Evolutionary conservation across 2,113 vertebrate genomes (phyloP), one percentile per base, ranked within the genome.

Genomic region (Cryptotis parvus): DNA sequence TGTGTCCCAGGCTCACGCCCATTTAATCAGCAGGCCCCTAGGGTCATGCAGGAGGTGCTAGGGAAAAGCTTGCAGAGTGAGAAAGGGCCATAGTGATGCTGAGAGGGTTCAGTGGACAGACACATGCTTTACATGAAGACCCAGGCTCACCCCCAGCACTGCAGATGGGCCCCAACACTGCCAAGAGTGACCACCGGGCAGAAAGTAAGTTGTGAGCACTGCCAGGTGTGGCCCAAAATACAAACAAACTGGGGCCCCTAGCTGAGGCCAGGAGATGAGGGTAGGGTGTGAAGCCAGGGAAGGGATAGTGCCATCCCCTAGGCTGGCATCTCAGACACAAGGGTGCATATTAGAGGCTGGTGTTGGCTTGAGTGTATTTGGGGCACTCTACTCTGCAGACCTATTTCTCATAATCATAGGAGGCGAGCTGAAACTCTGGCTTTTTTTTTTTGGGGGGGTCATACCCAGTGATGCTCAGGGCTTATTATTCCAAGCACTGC

Each of bases 341-440:
- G 65, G 77, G 31, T 52, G n/a, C 75, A 91, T 58, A 84, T 18
- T 9, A 45, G 39, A 66, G 43, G 39, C 1, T 4, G 43, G 24
- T 70, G 9, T 11, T 86, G 61, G 2, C 39, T 18, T 4, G 26
- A 37, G 26, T 72, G 7, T 37, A 24, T 61, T 41, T 75, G 95
- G 91, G 91, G 39, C 88, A 85, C 24, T 45, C 52, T 45, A 86
- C 3, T 41, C 73, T 72, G 39, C 72, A 77, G 85, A 87, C 63
- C 33, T 61, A 83, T 68, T 68, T 68, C n/a, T 68, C 3, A 16
- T 12, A 27, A 49, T 49, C 45, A 6, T 49, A 49, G 45, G 14
- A 14, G 45, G 45, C 9, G 9, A 10, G 45, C 45, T 24, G 63
- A 29, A 65, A 11, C 27, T 65, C 55, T 24, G 18, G 4, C 55